A percentile compares a stretch with the other conserved stretches of the same genome.
These are phyloP conservation scores for Scylla paramamosain DNA, from an alignment of 1,140 invertebrate genomes.

Conservation along the genomic window DNA sequence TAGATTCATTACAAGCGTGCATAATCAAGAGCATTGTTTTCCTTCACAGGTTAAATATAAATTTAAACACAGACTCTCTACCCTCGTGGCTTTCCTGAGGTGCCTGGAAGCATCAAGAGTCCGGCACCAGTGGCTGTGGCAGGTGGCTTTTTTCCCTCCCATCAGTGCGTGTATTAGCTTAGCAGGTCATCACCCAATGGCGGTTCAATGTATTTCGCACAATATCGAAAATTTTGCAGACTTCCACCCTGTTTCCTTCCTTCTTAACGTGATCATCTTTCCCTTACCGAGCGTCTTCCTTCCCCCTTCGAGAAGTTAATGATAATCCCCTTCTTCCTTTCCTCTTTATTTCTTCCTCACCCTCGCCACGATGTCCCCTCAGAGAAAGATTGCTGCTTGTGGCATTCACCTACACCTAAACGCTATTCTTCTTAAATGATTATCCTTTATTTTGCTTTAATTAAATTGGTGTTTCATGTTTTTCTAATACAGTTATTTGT, in stretches of 20 bases:
- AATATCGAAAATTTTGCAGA: background rate
- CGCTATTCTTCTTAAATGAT: background rate
- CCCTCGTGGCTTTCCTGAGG: no score
- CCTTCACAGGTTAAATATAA: no score
- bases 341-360: constrained; percentile 22
- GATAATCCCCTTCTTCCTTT: constrained; percentile 22
- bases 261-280: constrained; percentile 14
- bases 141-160: no score
- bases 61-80: no score
- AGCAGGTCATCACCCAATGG: background rate
- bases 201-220: background rate
- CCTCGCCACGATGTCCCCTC: constrained; percentile 7
- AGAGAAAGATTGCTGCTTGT: background rate
- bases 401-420: background rate
- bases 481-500: background rate
- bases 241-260: background rate
- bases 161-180: background rate
- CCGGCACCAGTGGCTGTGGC: no score
- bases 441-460: background rate
- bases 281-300: background rate
- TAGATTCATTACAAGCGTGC: no score
- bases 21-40: no score
- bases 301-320: constrained; percentile 1
- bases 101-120: no score
- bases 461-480: background rate